These are phyloP conservation scores for Himalopsyche anomala DNA, from an alignment of 2,888 invertebrate species.

Conservation along the genomic window DNA sequence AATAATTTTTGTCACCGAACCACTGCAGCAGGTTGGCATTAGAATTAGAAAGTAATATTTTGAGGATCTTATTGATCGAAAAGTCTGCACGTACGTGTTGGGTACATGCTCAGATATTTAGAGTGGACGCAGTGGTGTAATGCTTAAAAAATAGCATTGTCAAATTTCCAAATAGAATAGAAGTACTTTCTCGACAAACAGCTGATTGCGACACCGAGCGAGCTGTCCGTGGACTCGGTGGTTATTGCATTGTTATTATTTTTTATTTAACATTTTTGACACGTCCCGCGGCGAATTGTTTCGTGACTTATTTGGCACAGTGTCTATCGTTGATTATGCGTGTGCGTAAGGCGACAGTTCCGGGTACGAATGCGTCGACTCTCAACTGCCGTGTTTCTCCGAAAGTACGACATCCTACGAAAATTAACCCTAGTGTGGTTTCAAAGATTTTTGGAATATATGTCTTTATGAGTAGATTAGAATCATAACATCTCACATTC, in stretches of 20 bases:
- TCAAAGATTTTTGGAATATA: no score
- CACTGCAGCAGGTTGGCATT: no score
- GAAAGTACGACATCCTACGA: no score
- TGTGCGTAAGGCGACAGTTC: background rate
- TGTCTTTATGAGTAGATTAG: no score
- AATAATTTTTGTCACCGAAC: no score
- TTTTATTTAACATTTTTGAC: constrained; percentile 9
- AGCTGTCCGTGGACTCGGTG: background rate
- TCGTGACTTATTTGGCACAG: constrained; percentile 27
- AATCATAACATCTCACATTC: no score
- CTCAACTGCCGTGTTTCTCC: no score
- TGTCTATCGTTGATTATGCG: background rate
- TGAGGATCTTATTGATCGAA: no score
- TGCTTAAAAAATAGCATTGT: constrained; percentile 24
- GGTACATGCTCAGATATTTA: no score
- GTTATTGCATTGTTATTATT: background rate
- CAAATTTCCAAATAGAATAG: background rate
- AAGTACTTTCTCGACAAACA: constrained; percentile 5
- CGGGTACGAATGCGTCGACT: background rate
- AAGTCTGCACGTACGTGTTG: no score
- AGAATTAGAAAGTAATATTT: no score
- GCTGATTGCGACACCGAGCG: constrained; percentile 8
- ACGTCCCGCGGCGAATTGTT: background rate
- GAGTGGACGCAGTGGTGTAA: background rate
- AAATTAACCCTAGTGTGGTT: no score